A percentile compares a stretch with the other conserved stretches of the same genome.
phyloP scores from a whole-genome alignment of 2,797 vertebrate genomes.

The Siniperca undulata region DNA sequence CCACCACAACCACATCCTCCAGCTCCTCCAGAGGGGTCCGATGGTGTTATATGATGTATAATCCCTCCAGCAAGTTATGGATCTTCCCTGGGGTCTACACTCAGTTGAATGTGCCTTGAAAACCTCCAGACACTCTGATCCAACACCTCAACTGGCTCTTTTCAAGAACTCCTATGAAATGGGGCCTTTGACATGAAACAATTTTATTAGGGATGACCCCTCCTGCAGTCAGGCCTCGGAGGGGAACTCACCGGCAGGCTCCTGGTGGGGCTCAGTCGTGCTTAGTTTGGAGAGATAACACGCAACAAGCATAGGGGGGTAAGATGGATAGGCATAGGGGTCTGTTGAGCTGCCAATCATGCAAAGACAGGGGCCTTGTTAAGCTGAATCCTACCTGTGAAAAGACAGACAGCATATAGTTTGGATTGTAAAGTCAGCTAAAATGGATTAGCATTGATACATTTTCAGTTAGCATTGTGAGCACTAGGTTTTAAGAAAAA shows the following conservation, averaged over 20 bases:
- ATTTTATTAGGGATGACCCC: background rate
- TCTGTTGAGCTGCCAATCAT: background rate
- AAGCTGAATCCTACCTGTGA: background rate
- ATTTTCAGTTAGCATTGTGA: background rate
- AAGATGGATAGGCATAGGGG: background rate
- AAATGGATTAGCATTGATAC: background rate
- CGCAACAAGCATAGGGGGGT: background rate
- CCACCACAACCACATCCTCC: background rate
- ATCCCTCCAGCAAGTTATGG: background rate
- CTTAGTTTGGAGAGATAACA: constrained; percentile 21
- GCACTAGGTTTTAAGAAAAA: background rate
- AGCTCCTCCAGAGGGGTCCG: background rate
- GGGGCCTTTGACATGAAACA: background rate
- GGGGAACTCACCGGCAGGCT: background rate
- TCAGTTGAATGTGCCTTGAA: background rate
- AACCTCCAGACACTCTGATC: background rate
- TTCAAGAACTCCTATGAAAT: background rate
- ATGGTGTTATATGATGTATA: background rate
- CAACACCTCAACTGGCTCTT: background rate
- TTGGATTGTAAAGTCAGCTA: background rate
- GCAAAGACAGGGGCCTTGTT: background rate
- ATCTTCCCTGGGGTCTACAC: background rate
- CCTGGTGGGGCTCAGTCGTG: constrained; percentile 2
- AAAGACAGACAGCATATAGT: background rate
- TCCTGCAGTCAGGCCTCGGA: background rate